Base-by-base conservation (phyloP, 2,888 invertebrate genomes). In the Lasioglossum figueresi region DNA sequence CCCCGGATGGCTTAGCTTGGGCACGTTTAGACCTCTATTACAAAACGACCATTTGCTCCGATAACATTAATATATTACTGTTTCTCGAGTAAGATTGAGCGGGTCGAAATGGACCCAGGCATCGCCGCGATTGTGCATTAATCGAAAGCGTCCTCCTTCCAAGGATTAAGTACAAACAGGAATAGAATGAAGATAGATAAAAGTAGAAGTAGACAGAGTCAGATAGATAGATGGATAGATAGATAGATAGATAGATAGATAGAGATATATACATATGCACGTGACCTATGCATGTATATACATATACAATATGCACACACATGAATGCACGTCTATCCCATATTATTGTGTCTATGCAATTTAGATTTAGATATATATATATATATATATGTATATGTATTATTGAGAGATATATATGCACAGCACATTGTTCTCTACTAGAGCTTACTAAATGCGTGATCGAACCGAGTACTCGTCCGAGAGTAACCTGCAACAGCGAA, bases 361-460 rank as follows among this genome's bases (percentile, higher is more conserved):
- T 85, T 84, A 87, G 70, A 82, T 80, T 75, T 87, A 84, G 83
- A 78, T 88, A 81, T 81, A 72, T 79, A 87, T 91, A 92, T 78
- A 12, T 40, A 40, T 10, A 40, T 8, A 40, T 40, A 40, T 40
- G 4, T 40, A 10, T 40, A 76, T 56, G 14, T 59, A 8, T 31
- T n/a, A 66, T 19, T 19, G 16, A 68, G 40, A 68, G 79, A 82
- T 83, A 87, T 92, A 93, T 92, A 93, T 93, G 93, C 93, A 93
- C 91, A 94, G 93, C 91, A 93, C 91, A 94, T 92, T 92, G 91
- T 92, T 93, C 92, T 94, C 93, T 94, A 93, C 91, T 90, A 93
- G 93, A 94, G 94, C 94, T 94, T 94, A 94, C 94, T 94, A 94
- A 94, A 94, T 94, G 93, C 94, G 94, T 94, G 94, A 93, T 94